Percentiles rank a stretch among this genome's conserved stretches.
Evolutionary conservation across 53 echinoderm and acorn worm genomes (phyloP).

Genomic region (Zoroaster sp.): DNA sequence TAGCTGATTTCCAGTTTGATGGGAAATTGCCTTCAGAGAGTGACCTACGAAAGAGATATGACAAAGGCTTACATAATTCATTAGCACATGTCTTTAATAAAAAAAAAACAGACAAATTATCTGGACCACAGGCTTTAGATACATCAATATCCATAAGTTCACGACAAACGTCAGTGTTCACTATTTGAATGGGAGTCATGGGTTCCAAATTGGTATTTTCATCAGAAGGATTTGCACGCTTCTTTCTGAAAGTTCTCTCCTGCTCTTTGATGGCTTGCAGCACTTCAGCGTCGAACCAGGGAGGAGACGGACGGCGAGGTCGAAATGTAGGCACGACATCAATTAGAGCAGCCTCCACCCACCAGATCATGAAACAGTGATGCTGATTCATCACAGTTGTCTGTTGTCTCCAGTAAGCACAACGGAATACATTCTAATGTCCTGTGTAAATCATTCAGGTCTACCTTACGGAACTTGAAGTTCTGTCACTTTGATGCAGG

Average conservation of each 20-base stretch:
- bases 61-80: neutral
- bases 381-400: neutral
- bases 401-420: constrained; percentile 2
- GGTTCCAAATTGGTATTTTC: neutral
- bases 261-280: neutral
- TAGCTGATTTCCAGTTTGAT: constrained; percentile 20
- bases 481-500: neutral
- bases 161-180: neutral
- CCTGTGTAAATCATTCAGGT: constrained; percentile 3
- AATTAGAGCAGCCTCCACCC: constrained; percentile 2
- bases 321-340: neutral
- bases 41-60: constrained; percentile 5
- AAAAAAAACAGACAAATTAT: neutral
- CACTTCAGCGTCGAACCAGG: constrained; percentile 10
- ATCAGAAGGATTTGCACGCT: neutral
- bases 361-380: constrained; percentile 23
- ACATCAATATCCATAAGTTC: neutral
- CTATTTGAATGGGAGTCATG: neutral
- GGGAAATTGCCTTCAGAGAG: neutral
- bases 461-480: constrained; percentile 1
- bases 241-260: neutral
- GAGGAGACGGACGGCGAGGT: constrained; percentile 4
- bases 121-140: neutral
- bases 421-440: constrained; percentile 4
- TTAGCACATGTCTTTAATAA: neutral